Conservation (phyloP, 2,888 invertebrate genomes). For the Rhogogaster chlorosoma region DNA sequence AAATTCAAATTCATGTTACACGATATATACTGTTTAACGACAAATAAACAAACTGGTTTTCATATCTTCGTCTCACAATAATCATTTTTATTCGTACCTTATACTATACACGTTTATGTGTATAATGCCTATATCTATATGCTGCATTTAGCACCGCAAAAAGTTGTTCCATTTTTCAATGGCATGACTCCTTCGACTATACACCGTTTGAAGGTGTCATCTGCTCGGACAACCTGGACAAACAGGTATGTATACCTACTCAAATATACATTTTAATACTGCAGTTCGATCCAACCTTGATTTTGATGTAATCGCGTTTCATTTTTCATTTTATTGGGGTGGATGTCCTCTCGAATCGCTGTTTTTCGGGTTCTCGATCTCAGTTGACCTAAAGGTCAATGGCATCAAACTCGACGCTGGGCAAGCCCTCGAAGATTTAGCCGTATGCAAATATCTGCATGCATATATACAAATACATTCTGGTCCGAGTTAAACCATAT, state of each 20-base stretch:
- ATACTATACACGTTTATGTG: background rate
- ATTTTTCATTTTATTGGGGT: conserved; percentile 26
- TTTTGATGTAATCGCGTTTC: background rate
- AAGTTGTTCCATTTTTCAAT: background rate
- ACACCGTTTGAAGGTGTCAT: background rate
- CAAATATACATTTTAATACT: background rate
- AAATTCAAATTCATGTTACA: conserved; percentile 62
- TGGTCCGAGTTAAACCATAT: background rate
- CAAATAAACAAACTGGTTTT: conserved; percentile 68
- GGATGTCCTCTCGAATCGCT: conserved; percentile 11
- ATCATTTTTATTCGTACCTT: background rate
- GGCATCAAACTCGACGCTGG: conserved; percentile 20
- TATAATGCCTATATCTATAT: background rate
- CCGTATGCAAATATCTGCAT: background rate
- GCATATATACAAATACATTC: background rate
- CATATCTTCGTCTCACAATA: conserved; percentile 50
- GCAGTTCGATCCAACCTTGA: background rate
- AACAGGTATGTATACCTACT: conserved; percentile 12
- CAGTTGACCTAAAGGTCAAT: conserved; percentile 27
- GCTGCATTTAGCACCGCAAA: background rate
- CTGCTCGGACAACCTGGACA: background rate
- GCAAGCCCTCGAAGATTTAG: conserved; percentile 32
- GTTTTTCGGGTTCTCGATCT: conserved; percentile 34
- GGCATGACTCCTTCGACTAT: no score
- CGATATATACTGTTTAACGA: conserved; percentile 59